Evolutionary conservation across 2,888 invertebrate genomes (phyloP).

Genomic region (Macrophya annulata): DNA sequence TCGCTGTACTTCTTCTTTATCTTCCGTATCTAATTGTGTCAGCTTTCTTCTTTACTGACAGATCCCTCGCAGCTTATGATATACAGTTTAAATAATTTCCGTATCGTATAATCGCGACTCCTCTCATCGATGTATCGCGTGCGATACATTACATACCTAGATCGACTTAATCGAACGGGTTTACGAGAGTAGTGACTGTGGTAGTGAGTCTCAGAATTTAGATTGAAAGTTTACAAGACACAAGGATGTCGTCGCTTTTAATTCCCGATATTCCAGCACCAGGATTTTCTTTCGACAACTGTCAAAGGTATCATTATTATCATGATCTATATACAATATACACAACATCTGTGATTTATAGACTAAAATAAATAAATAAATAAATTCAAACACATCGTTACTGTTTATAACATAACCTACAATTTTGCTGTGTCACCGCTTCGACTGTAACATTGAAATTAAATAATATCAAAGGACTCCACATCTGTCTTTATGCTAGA

Average conservation of each 20-base stretch:
- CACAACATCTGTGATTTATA: neutral
- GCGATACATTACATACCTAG: too few relatives aligned
- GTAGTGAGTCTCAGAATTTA: neutral
- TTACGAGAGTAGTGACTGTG: neutral
- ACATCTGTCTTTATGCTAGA: too few relatives aligned
- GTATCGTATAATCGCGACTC: too few relatives aligned
- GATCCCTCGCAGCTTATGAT: too few relatives aligned
- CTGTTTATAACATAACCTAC: neutral
- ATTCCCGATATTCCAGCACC: conserved; percentile 86
- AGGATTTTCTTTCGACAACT: conserved; percentile 94
- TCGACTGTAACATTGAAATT: neutral
- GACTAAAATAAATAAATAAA: neutral
- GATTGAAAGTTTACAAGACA: neutral
- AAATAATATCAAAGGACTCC: too few relatives aligned
- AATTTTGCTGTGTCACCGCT: conserved; percentile 50
- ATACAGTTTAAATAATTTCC: too few relatives aligned
- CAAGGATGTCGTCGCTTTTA: conserved; percentile 85
- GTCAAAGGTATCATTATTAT: conserved; percentile 85
- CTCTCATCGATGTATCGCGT: too few relatives aligned
- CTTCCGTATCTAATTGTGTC: too few relatives aligned
- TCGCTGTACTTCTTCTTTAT: too few relatives aligned
- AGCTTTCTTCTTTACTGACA: too few relatives aligned
- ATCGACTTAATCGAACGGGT: neutral
- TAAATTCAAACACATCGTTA: neutral
- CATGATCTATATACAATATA: neutral